Evolutionary conservation across 2,113 vertebrate genomes (phyloP).

Genomic region (Nibea coibor): DNA sequence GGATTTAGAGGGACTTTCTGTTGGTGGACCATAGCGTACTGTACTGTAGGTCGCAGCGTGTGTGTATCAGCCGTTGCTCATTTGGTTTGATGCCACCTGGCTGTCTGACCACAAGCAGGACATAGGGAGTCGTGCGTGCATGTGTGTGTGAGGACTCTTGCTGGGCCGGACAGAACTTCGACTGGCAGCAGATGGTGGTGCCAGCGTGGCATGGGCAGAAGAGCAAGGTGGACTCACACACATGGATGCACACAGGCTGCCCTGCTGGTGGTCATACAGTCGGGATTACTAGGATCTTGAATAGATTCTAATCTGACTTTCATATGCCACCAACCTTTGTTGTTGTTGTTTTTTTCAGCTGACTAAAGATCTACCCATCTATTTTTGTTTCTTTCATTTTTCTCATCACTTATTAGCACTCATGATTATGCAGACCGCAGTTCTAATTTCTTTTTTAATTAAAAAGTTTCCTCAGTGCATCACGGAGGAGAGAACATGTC

Average conservation of each 20-base stretch:
- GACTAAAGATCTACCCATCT: not conserved
- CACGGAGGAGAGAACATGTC: constrained; percentile 33
- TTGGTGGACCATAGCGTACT: constrained; percentile 30
- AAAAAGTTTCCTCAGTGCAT: constrained; percentile 48
- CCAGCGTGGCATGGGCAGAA: constrained; percentile 65
- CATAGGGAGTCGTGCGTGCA: constrained; percentile 28
- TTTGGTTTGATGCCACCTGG: constrained; percentile 73
- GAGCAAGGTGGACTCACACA: constrained; percentile 60
- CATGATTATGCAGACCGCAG: constrained; percentile 34
- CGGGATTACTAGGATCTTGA: constrained; percentile 35
- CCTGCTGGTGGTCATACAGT: constrained; percentile 36
- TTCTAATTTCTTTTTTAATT: constrained; percentile 58
- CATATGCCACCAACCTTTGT: not conserved
- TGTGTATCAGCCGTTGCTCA: constrained; percentile 56
- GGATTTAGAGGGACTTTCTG: constrained; percentile 38
- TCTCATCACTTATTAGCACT: constrained; percentile 18
- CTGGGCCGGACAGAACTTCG: constrained; percentile 64
- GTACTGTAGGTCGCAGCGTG: constrained; percentile 49
- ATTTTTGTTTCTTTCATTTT: not conserved
- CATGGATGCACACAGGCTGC: constrained; percentile 62
- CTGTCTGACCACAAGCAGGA: constrained; percentile 58
- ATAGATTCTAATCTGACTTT: constrained; percentile 52
- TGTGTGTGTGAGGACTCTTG: constrained; percentile 53
- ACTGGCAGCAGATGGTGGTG: constrained; percentile 79
- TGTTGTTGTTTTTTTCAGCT: constrained; percentile 1